Evolutionary conservation across 2,113 vertebrate genomes (phyloP).

Genomic region (Larimichthys polyactis): DNA sequence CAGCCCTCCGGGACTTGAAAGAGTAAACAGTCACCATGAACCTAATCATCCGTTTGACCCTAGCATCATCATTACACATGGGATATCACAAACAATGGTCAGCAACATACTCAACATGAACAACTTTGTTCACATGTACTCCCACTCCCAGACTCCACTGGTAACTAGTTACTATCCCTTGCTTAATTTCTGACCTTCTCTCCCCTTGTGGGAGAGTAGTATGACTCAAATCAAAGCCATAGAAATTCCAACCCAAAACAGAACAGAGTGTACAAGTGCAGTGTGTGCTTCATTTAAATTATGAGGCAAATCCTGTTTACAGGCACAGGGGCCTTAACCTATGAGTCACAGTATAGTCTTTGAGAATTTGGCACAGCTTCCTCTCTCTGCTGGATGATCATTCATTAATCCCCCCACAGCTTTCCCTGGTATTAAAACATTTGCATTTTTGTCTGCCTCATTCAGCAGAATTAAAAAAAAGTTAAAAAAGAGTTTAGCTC

Average conservation of each 20-base stretch:
- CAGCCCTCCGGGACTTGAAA: slow-evolving; percentile 10
- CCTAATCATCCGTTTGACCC: slow-evolving; percentile 1
- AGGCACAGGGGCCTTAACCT: slow-evolving; percentile 64
- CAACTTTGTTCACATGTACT: slow-evolving; percentile 11
- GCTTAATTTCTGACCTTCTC: background rate
- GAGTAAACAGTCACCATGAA: slow-evolving; percentile 3
- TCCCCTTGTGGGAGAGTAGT: slow-evolving; percentile 13
- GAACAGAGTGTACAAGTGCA: slow-evolving; percentile 16
- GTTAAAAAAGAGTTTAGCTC: background rate
- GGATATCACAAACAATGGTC: slow-evolving; percentile 8
- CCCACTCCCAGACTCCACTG: background rate
- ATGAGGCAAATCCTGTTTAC: slow-evolving; percentile 77
- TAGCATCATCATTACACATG: slow-evolving; percentile 17
- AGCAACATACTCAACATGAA: slow-evolving; percentile 1
- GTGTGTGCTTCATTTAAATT: slow-evolving; percentile 62
- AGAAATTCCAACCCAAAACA: slow-evolving; percentile 1
- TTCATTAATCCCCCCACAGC: slow-evolving; percentile 49
- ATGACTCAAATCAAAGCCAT: slow-evolving; percentile 47
- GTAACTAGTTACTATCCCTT: slow-evolving; percentile 18
- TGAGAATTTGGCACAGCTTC: slow-evolving; percentile 68
- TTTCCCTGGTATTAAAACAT: slow-evolving; percentile 34
- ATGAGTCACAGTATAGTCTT: slow-evolving; percentile 70
- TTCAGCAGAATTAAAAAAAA: slow-evolving; percentile 9
- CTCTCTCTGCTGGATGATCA: slow-evolving; percentile 46
- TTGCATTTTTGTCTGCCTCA: slow-evolving; percentile 5